These are phyloP conservation scores for Procambarus clarkii DNA, from an alignment of 1,140 invertebrate species.

Conservation along the genomic window DNA sequence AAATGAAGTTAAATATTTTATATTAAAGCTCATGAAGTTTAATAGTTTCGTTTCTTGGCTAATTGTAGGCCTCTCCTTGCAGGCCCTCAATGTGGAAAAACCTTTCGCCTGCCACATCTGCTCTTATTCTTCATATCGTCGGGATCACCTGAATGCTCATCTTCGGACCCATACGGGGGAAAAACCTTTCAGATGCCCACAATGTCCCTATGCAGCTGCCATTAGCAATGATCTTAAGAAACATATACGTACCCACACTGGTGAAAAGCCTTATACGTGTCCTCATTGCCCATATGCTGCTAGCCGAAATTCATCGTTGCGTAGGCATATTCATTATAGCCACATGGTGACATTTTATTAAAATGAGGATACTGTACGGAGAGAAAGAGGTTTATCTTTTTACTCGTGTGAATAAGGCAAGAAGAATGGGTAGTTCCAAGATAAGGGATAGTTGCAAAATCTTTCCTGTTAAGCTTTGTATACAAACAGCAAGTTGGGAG, in stretches of 20 bases:
- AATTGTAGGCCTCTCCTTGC: constrained; percentile 30
- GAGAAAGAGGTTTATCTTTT: no score
- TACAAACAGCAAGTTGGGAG: no score
- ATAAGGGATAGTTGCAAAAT: no score
- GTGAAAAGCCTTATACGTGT: constrained; percentile 26
- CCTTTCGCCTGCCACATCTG: constrained; percentile 32
- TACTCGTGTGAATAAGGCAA: no score
- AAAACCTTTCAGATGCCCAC: constrained; percentile 47
- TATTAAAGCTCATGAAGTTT: background rate
- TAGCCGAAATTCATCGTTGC: constrained; percentile 20
- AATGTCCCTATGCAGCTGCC: constrained; percentile 32
- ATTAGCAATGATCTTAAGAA: constrained; percentile 40
- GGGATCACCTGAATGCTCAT: constrained; percentile 26
- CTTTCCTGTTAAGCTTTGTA: no score
- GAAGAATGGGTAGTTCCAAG: no score
- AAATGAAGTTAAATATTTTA: background rate
- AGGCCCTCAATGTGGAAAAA: constrained; percentile 31
- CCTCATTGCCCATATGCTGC: constrained; percentile 37
- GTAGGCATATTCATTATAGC: constrained; percentile 20
- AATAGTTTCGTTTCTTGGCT: constrained; percentile 4
- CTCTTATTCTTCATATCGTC: constrained; percentile 30
- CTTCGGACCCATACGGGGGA: constrained; percentile 57
- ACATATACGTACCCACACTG: constrained; percentile 35
- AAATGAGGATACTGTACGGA: background rate
- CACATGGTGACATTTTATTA: background rate